Base-by-base conservation (phyloP, 1,140 invertebrate species). In the Aphaenogaster rudis region DNA sequence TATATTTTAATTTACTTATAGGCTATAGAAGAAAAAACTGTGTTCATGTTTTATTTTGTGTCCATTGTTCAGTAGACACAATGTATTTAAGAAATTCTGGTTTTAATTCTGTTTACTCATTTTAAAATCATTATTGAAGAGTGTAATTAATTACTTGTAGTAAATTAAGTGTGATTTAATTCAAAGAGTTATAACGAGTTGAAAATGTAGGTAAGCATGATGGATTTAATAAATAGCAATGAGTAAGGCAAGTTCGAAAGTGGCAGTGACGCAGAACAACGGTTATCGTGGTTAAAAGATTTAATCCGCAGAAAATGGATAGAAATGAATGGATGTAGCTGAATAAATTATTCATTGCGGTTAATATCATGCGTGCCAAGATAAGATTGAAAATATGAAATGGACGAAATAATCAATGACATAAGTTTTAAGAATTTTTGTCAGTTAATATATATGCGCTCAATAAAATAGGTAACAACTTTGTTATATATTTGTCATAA, bases 291-390 rank as follows among this genome's bases (percentile, higher is more conserved):
- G 69, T 63, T 50, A 17, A 63, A 11, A 76, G 28, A 76, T 63
- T 74, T 84, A 76, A 76, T 84, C n/a, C n/a, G 69, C 15, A 64
- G 80, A 84, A 84, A 74, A 84, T 84, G 39, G 15, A 81, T 48
- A 50, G 21, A 36, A 74, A 39, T 74, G n/a, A 82, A 82, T 72
- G 76, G 42, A 84, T 42, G 42, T 50, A 28, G 28, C 13, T 52
- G 39, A 50, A 72, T 61, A 84, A 84, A 84, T 84, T 84, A 84
- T 21, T 84, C 80, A 76, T 84, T 71, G 80, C 52, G 67, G 52
- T 82, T 36, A 74, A 52, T 42, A 74, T 82, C 11, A 59, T 28
- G 42, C 42, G 21, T 33, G 21, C 8, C n/a, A 42, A 48, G 67
- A 72, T 84, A 50, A 48, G 33, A 36, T 59, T 59, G 6, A 82